Percentiles rank a stretch among this genome's conserved stretches.
phyloP scores from a whole-genome alignment of 2,113 vertebrate species.

The Campylomormyrus numenius region DNA sequence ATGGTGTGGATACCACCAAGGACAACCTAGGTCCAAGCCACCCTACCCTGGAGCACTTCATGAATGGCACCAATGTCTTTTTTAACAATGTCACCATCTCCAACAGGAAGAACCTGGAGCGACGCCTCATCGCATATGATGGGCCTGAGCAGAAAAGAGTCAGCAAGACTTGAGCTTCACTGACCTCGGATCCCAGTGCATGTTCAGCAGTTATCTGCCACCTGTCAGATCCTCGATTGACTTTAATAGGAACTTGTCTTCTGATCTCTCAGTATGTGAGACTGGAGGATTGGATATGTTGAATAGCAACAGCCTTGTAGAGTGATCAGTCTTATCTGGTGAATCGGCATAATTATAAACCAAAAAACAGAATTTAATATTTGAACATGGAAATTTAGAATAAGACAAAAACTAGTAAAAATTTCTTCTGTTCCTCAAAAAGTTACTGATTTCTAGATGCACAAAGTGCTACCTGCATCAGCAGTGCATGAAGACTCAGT shows the following conservation, averaged over 20 bases:
- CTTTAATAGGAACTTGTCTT: not conserved
- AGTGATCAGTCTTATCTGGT: too few species aligned
- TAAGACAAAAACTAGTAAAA: too few species aligned
- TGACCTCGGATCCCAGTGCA: not conserved
- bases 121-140: slow-evolving; percentile 64
- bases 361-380: too few species aligned
- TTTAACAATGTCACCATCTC: slow-evolving; percentile 56
- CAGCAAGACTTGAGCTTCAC: slow-evolving; percentile 17
- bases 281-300: not conserved
- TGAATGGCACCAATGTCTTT: slow-evolving; percentile 42
- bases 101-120: slow-evolving; percentile 57
- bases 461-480: not conserved
- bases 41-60: slow-evolving; percentile 5
- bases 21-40: not conserved
- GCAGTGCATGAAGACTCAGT: not conserved
- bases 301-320: not conserved
- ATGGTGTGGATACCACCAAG: not conserved
- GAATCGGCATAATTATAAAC: too few species aligned
- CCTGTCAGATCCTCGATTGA: not conserved
- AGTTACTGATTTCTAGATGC: too few species aligned
- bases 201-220: not conserved
- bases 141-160: slow-evolving; percentile 50
- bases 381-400: too few species aligned
- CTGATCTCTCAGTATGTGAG: not conserved
- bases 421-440: too few species aligned